Evolutionary conservation across 2,113 vertebrate genomes (phyloP), one percentile per base, ranked within the genome.

Genomic region (Tringa solitaria): DNA sequence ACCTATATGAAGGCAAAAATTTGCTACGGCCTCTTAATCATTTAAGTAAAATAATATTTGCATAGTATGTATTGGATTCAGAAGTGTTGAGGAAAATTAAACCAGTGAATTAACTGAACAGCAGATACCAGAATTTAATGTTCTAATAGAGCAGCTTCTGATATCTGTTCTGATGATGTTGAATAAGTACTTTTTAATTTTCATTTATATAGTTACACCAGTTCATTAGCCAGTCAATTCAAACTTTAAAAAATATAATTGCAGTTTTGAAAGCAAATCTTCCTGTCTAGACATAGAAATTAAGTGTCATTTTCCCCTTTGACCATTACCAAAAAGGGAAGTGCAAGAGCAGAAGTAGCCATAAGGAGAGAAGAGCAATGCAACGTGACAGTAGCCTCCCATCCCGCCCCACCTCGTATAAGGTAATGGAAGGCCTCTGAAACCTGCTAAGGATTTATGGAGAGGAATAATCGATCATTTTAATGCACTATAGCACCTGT

Each of bases 361-460:
- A 7, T 0, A 28, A 20, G 7, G 10, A 16, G 8, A 79, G 65
- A 61, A 79, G 59, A 41, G 20, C 14, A 33, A 9, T 18, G 43
- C 2, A 23, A 6, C 1, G 1, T 9, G 45, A 48, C 1, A 4
- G 9, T 6, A 39, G 10, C 8, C 10, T 86, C n/a, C 37, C 2
- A 3, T 45, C 20, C 24, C 54, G 60, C 17, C 41, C 32, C 46
- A 33, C 6, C 8, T 14, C 11, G 13, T 46, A 15, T 14, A 27
- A 0, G 5, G 33, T 33, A 33, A 76, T 14, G 9, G 28, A 50
- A 46, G 8, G 50, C 32, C 69, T 86, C 59, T 32, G 48, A 50
- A 82, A 63, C 28, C 9, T 37, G 6, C 3, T 41, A 17, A 65
- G 41, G 16, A 48, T 60, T 39, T 54, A 45, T 23, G 35, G 19